Conservation (phyloP, 64 coral and sea anemone genomes). For the Cladopsammia gracilis region DNA sequence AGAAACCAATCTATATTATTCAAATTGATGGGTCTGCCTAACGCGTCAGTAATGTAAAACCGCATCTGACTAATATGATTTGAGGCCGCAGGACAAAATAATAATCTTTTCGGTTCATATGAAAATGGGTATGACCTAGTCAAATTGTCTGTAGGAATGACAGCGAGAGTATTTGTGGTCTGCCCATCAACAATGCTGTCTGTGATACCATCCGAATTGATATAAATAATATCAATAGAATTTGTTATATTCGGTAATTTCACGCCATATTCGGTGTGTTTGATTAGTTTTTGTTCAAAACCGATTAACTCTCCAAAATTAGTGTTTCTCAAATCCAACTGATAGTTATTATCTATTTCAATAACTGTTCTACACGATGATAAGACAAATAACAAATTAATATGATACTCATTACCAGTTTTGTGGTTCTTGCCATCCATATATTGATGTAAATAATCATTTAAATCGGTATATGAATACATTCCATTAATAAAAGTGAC, state of each 20-base stretch:
- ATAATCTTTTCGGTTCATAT: neutral
- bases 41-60: conserved; percentile 23
- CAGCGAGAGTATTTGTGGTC: conserved; percentile 10
- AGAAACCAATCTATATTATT: conserved; percentile 51
- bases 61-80: conserved; percentile 8
- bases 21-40: conserved; percentile 24
- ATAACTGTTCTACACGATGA: conserved; percentile 12
- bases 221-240: conserved; percentile 30
- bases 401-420: neutral
- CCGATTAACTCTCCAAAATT: conserved; percentile 30
- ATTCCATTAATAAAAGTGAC: neutral
- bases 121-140: neutral
- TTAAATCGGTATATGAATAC: conserved; percentile 23
- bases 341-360: neutral
- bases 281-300: conserved; percentile 8
- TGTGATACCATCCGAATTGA: neutral
- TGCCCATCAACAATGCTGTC: conserved; percentile 32
- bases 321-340: neutral
- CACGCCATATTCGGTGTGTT: neutral
- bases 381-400: conserved; percentile 45
- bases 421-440: neutral
- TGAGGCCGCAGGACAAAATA: neutral
- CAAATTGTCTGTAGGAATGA: conserved; percentile 36
- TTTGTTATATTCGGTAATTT: conserved; percentile 55
- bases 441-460: conserved; percentile 12